A percentile compares a stretch with the other conserved stretches of the same genome.
Evolutionary conservation across 2,888 invertebrate genomes (phyloP).

Genomic region (Notodonta ziczac): DNA sequence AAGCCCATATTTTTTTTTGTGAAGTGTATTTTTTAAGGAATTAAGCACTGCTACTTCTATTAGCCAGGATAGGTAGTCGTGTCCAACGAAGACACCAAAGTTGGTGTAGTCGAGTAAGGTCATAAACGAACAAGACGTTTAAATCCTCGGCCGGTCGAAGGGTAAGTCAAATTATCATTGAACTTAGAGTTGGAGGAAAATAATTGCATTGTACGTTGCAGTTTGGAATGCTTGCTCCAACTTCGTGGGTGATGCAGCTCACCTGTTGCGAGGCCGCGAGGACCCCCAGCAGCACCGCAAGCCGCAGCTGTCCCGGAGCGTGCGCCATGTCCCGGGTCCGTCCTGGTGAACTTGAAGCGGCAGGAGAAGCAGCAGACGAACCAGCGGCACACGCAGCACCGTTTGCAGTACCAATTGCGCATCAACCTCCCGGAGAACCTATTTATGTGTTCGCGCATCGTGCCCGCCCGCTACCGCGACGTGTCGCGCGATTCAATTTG

Average conservation of each 20-base stretch:
- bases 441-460: constrained; percentile 57
- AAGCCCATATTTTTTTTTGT: too few relatives aligned
- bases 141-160: too few relatives aligned
- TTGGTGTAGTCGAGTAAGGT: too few relatives aligned
- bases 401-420: constrained; percentile 58
- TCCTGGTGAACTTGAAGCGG: constrained; percentile 45
- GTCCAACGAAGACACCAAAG: too few relatives aligned
- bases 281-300: background rate
- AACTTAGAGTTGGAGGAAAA: too few relatives aligned
- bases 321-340: constrained; percentile 12
- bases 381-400: constrained; percentile 52
- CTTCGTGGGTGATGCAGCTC: background rate
- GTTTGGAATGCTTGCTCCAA: background rate
- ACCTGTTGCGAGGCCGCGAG: background rate
- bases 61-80: too few relatives aligned
- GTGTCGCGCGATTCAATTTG: background rate
- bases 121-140: too few relatives aligned
- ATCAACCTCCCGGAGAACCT: constrained; percentile 28
- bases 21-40: too few relatives aligned
- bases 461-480: constrained; percentile 25
- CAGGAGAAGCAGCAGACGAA: constrained; percentile 54
- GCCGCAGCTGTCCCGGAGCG: background rate
- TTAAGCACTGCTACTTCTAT: too few relatives aligned
- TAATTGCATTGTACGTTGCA: too few relatives aligned
- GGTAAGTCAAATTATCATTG: too few relatives aligned